phyloP scores from a whole-genome alignment of 2,113 vertebrate species.

The Corydoras maculifer region DNA sequence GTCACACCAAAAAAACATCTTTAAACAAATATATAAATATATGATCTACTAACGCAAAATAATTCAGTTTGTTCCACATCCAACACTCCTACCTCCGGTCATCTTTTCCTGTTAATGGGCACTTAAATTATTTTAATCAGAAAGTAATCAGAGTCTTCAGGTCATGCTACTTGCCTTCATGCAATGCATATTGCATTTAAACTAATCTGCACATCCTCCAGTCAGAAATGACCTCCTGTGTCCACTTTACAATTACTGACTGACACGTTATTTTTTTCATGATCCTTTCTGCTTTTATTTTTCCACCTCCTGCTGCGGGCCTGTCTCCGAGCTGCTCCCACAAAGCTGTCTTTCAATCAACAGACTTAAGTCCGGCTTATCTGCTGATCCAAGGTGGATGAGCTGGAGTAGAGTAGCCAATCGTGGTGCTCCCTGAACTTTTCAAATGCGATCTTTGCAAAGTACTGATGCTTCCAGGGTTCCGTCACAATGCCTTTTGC shows the following conservation, averaged over 20 bases:
- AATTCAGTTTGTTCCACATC: no score
- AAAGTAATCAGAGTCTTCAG: no score
- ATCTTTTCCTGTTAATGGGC: no score
- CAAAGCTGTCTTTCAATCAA: background rate
- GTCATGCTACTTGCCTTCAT: no score
- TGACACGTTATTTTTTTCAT: background rate
- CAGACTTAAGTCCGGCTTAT: conserved; percentile 26
- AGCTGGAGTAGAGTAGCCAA: background rate
- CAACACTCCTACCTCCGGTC: no score
- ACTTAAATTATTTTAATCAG: no score
- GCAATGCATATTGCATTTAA: no score
- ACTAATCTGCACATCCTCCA: background rate
- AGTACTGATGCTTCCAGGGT: conserved; percentile 26
- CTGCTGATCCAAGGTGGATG: background rate
- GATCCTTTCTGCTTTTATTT: background rate
- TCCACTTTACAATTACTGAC: background rate
- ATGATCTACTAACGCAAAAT: no score
- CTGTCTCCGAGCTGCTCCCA: background rate
- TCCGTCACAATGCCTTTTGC: conserved; percentile 55
- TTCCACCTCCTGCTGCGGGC: background rate
- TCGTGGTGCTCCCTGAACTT: conserved; percentile 34
- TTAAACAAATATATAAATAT: no score
- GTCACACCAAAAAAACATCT: no score
- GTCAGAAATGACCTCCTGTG: background rate
- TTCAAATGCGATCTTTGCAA: conserved; percentile 29